phyloP scores from a whole-genome alignment of 2,888 invertebrate genomes.

The Andrena trimmerana region DNA sequence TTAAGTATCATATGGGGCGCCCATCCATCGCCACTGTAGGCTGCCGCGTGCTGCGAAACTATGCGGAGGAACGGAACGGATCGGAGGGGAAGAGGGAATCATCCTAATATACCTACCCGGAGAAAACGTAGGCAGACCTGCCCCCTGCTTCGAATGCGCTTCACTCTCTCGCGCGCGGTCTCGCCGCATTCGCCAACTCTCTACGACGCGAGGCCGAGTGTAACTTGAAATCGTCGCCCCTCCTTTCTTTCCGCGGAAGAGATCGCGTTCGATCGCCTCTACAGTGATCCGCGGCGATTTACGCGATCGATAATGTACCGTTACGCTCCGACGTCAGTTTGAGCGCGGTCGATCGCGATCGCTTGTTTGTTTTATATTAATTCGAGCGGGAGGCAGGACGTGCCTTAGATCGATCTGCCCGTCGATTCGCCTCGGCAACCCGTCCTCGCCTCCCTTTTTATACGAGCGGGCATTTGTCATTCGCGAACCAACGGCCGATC shows the following conservation, averaged over 20 bases:
- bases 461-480: constrained; percentile 44
- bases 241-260: neutral
- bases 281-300: constrained; percentile 23
- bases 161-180: constrained; percentile 61
- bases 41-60: neutral
- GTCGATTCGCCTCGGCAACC: constrained; percentile 8
- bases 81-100: constrained; percentile 55
- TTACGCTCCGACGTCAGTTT: constrained; percentile 17
- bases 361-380: constrained; percentile 27
- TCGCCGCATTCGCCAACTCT: constrained; percentile 48
- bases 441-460: constrained; percentile 32
- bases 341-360: neutral
- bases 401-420: constrained; percentile 18
- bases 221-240: constrained; percentile 55
- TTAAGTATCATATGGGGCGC: no score
- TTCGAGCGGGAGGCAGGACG: neutral
- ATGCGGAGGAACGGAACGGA: neutral
- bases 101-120: constrained; percentile 69
- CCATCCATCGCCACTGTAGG: neutral
- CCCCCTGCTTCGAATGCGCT: constrained; percentile 74
- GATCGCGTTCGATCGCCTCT: neutral
- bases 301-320: constrained; percentile 43
- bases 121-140: constrained; percentile 70
- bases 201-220: constrained; percentile 47
- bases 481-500: constrained; percentile 46